Evolutionary conservation across 2,113 vertebrate species (phyloP).

Genomic region (Salvelinus alpinus): DNA sequence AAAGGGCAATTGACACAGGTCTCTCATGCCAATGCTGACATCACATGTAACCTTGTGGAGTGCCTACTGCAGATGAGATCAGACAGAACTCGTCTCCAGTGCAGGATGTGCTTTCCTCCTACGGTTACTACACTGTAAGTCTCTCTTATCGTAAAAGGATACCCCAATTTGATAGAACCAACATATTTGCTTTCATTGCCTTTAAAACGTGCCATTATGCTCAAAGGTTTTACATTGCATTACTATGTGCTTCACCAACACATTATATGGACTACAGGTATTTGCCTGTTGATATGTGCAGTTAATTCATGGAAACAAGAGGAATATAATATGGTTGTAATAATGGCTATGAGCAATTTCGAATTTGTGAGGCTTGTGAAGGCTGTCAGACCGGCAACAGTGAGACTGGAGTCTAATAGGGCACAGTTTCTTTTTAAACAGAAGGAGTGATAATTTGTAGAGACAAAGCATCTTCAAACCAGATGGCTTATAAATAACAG

Average conservation of each 20-base stretch:
- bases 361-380: neutral
- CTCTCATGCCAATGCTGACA: neutral
- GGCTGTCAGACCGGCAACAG: neutral
- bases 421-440: neutral
- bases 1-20: neutral
- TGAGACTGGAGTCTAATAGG: neutral
- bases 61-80: neutral
- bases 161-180: neutral
- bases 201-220: neutral
- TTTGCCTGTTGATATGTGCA: neutral
- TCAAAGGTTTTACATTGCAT: neutral
- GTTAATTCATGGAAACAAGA: neutral
- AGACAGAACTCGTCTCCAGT: neutral
- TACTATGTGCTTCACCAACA: neutral
- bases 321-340: neutral
- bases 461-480: conserved; percentile 1
- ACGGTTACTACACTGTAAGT: neutral
- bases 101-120: neutral
- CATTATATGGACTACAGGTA: neutral
- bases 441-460: neutral
- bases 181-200: neutral
- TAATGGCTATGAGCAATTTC: neutral
- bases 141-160: neutral
- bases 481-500: neutral
- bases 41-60: neutral